A percentile compares a stretch with the other conserved stretches of the same genome.
Evolutionary conservation across 2,797 vertebrate species (phyloP).

Genomic region (Diplodus sargus): DNA sequence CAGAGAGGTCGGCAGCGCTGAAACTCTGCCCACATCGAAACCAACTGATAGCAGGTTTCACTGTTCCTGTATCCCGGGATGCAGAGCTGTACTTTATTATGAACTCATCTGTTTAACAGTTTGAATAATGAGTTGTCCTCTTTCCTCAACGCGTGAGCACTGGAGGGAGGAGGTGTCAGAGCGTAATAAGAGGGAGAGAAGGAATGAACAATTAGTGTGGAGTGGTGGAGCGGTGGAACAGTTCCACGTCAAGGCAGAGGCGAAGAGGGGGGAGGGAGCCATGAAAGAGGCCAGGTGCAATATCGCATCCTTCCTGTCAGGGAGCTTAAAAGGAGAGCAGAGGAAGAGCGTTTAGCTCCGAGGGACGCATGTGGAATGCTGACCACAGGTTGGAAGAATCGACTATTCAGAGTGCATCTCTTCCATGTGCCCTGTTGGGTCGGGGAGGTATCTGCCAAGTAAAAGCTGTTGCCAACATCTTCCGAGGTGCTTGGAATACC

Average conservation of each 20-base stretch:
- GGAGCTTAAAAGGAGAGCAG: slow-evolving; percentile 74
- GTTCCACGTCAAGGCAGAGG: slow-evolving; percentile 61
- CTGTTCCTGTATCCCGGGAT: slow-evolving; percentile 44
- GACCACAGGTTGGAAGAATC: slow-evolving; percentile 81
- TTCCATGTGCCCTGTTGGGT: slow-evolving; percentile 74
- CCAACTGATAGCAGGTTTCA: slow-evolving; percentile 50
- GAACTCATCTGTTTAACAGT: slow-evolving; percentile 75
- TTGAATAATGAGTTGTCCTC: slow-evolving; percentile 77
- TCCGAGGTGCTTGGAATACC: slow-evolving; percentile 81
- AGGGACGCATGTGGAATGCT: slow-evolving; percentile 79
- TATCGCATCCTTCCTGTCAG: slow-evolving; percentile 82
- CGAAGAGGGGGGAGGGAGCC: slow-evolving; percentile 43
- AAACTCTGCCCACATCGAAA: slow-evolving; percentile 59
- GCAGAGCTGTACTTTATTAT: slow-evolving; percentile 49
- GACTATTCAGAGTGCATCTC: slow-evolving; percentile 78
- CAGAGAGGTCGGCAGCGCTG: slow-evolving; percentile 55
- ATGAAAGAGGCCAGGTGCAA: slow-evolving; percentile 84
- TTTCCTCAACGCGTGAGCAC: slow-evolving; percentile 65
- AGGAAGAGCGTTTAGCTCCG: slow-evolving; percentile 82
- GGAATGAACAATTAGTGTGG: slow-evolving; percentile 76
- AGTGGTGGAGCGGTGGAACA: slow-evolving; percentile 65
- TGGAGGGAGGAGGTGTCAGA: slow-evolving; percentile 73
- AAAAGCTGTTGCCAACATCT: slow-evolving; percentile 80
- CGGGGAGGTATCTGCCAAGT: slow-evolving; percentile 79
- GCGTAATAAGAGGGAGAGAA: slow-evolving; percentile 61